Evolutionary conservation across 2,888 invertebrate species (phyloP), one percentile per base, ranked within the genome.

Genomic region (Adela reaumurella): DNA sequence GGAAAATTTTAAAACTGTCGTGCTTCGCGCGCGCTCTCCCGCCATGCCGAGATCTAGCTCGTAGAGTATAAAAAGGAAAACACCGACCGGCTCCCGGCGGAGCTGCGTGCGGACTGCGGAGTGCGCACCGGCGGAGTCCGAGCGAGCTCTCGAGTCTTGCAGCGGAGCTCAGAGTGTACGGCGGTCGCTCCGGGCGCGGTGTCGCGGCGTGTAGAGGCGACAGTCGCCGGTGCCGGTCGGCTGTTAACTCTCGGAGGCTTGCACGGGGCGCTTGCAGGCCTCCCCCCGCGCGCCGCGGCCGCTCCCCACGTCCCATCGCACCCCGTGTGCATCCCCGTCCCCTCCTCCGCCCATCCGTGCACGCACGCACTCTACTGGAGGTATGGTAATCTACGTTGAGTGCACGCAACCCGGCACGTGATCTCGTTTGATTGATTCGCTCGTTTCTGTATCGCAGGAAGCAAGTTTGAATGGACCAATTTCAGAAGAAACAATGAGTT

Each of bases 241-340:
- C 74, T 76, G 74, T 77, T 74, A 68, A 61, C 63, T 65, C 67
- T 70, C 70, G 69, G 67, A 68, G 70, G 69, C 67, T 66, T 67
- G 63, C 60, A 61, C 48, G 52, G 5, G n/a, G 45, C 50, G 52
- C 41, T 49, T 17, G 48, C 28, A 47, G 18, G 17, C 19, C 17
- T n/a, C n/a, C n/a, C n/a, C n/a, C n/a, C n/a, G n/a, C n/a, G 29
- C 35, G 17, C 29, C 28, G n/a, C 8, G 6, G 18, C 19, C 14
- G 24, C 35, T 14, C 11, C 11, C 35, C 35, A 14, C 35, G 6
- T 14, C 6, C 35, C 35, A n/a, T n/a, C n/a, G n/a, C n/a, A n/a
- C n/a, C n/a, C n/a, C n/a, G n/a, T n/a, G n/a, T n/a, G n/a, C n/a
- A n/a, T n/a, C 35, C n/a, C 35, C 35, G 35, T 14, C 3, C 35